A percentile compares a stretch with the other conserved stretches of the same genome.
Conservation (phyloP, 64 coral and sea anemone species). For the Montipora cactus region DNA sequence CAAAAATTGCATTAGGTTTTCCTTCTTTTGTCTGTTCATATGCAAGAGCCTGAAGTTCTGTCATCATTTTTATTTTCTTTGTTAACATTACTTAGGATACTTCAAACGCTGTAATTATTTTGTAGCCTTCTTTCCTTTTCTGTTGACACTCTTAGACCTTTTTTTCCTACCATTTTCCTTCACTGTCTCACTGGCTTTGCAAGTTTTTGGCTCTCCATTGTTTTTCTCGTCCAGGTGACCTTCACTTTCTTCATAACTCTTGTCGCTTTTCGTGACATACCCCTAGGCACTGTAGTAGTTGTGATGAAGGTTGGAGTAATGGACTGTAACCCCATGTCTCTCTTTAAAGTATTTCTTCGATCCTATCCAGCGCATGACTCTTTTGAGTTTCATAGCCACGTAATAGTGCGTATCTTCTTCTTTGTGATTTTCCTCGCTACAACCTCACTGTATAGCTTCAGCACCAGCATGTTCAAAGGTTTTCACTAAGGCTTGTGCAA, state of each 20-base stretch:
- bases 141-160: background rate
- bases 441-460: too few species aligned
- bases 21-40: slow-evolving; percentile 64
- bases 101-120: slow-evolving; percentile 43
- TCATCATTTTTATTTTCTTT: slow-evolving; percentile 36
- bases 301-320: slow-evolving; percentile 21
- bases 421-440: too few species aligned
- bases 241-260: slow-evolving; percentile 10
- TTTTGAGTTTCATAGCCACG: too few species aligned
- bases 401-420: too few species aligned
- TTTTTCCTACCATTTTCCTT: background rate
- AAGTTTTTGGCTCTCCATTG: slow-evolving; percentile 27
- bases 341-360: background rate
- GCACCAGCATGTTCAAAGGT: too few species aligned
- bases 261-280: slow-evolving; percentile 54
- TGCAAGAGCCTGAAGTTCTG: slow-evolving; percentile 62
- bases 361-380: too few species aligned
- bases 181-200: slow-evolving; percentile 15
- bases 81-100: slow-evolving; percentile 28
- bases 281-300: slow-evolving; percentile 71
- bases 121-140: background rate
- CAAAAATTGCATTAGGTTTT: slow-evolving; percentile 41
- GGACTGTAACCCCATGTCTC: background rate
- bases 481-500: too few species aligned
- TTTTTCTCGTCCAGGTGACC: slow-evolving; percentile 49